Base-by-base conservation (phyloP, 1,140 invertebrate genomes). In the Harpegnathos saltator region DNA sequence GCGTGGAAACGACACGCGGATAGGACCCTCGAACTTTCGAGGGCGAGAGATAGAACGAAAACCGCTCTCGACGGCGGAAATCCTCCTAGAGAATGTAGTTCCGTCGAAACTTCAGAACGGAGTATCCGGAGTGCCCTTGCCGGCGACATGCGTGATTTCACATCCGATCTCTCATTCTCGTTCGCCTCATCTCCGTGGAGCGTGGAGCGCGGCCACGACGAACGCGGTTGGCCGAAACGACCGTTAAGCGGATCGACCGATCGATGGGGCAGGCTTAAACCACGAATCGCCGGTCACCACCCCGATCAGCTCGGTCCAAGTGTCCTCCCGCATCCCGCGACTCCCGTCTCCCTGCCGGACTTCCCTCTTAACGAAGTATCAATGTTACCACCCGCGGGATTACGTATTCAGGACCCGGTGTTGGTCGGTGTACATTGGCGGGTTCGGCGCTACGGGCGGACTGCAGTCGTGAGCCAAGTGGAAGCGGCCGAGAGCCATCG, bases 291-390 rank as follows among this genome's bases (percentile, higher is more conserved):
- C 19, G 69, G 69, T 63, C 17, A 52, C 58, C 72, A 72, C 56
- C 61, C 56, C 50, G 73, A 77, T 54, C 85, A 86, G 54, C 56
- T 80, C 84, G 65, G 24, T 65, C 44, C 78, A 52, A 71, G 52
- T 50, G 22, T 33, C 58, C 71, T 71, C 14, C 9, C 19, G n/a
- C 17, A 14, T 59, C 38, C 52, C 33, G 54, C 14, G 12, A 1
- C 14, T 11, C n/a, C n/a, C 48, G 29, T n/a, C 73, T 26, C 19
- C 33, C 33, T 44, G 9, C 19, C 50, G 29, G 19, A 38, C 48
- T 63, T 83, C 77, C 74, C 75, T 82, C 83, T 83, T 89, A 89
- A 89, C 85, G 85, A 90, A 91, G 87, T 85, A 90, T 91, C 90
- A 89, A 89, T 89, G 86, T 87, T 89, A 85, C 85, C 81, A 81